Percentiles rank a stretch among this genome's conserved stretches.
Evolutionary conservation across 1,140 invertebrate genomes (phyloP).

Genomic region (Euglossa dilemma): DNA sequence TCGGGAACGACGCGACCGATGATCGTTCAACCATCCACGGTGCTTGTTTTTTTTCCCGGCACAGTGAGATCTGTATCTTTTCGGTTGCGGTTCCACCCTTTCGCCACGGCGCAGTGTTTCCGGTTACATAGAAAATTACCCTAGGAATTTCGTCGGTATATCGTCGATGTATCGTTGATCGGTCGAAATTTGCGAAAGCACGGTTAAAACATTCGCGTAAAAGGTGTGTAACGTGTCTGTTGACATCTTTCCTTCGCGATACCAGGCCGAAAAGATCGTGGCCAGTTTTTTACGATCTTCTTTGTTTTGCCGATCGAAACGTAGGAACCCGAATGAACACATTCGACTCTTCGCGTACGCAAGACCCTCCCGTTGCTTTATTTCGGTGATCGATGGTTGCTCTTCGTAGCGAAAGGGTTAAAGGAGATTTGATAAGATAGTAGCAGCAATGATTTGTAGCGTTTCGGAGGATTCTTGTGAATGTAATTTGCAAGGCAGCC

Average conservation of each 20-base stretch:
- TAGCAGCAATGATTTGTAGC: constrained; percentile 43
- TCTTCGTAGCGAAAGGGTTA: constrained; percentile 31
- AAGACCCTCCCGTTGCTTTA: background rate
- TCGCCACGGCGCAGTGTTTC: constrained; percentile 4
- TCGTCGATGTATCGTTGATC: background rate
- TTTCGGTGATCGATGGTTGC: background rate
- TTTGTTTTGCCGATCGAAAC: background rate
- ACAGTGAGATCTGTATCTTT: constrained; percentile 26
- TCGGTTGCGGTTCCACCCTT: constrained; percentile 34
- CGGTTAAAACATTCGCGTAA: no score
- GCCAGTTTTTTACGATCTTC: no score
- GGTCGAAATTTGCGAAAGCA: background rate
- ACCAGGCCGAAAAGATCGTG: background rate
- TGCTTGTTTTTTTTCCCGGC: constrained; percentile 29
- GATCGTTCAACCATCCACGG: constrained; percentile 36
- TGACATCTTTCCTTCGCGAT: no score
- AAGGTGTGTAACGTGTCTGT: no score
- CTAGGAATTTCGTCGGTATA: background rate
- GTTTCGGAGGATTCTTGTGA: constrained; percentile 32
- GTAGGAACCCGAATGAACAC: background rate
- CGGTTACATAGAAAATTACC: background rate
- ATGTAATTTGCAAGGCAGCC: constrained; percentile 52
- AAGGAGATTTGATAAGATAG: constrained; percentile 18
- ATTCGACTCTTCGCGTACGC: background rate
- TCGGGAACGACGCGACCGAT: constrained; percentile 5